Percentiles rank a stretch among this genome's conserved stretches.
phyloP scores from a whole-genome alignment of 2,113 vertebrate genomes.

The Shinisaurus crocodilurus region DNA sequence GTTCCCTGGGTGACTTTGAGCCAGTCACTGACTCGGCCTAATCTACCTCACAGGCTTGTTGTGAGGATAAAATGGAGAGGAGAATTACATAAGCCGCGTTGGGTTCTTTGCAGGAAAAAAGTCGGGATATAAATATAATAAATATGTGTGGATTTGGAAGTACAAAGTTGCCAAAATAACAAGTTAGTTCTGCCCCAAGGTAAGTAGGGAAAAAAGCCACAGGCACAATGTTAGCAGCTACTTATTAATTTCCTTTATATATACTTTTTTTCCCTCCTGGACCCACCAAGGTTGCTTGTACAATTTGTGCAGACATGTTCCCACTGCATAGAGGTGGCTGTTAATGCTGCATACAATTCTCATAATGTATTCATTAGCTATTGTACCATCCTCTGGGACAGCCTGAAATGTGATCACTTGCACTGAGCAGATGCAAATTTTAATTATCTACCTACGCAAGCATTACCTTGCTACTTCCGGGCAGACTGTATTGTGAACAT shows the following conservation, averaged over 20 bases:
- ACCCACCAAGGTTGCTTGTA: background rate
- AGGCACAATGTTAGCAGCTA: background rate
- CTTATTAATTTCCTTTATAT: background rate
- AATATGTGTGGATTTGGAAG: background rate
- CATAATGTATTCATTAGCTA: constrained; percentile 9
- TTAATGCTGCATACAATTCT: background rate
- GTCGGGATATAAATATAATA: too few species aligned
- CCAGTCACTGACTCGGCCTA: too few species aligned
- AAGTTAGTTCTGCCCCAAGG: background rate
- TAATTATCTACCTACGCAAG: constrained; percentile 12
- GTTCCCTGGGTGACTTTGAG: too few species aligned
- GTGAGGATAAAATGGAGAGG: too few species aligned
- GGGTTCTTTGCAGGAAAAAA: too few species aligned
- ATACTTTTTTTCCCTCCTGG: background rate
- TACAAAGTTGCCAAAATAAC: background rate
- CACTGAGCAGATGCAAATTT: background rate
- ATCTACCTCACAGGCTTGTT: too few species aligned
- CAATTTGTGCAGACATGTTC: background rate
- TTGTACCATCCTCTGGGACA: background rate
- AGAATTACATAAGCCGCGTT: too few species aligned
- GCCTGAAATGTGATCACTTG: constrained; percentile 26
- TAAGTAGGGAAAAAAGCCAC: background rate
- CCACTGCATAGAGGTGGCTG: accelerated
- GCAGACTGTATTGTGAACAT: background rate
- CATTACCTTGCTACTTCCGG: constrained; percentile 15